Evolutionary conservation across 2,113 vertebrate genomes (phyloP).

Genomic region (Sialia sialis): DNA sequence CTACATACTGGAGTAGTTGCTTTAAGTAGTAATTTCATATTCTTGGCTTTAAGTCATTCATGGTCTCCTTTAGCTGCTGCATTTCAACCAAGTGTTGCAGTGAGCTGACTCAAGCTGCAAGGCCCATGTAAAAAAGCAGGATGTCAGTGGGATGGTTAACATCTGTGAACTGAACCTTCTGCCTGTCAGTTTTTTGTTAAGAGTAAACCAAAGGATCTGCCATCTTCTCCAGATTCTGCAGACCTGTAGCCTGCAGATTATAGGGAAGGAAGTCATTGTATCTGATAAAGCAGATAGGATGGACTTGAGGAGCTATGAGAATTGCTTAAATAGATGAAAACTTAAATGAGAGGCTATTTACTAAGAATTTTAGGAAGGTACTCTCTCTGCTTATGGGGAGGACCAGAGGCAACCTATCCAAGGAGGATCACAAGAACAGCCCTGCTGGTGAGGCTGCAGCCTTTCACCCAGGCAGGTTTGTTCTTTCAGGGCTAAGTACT

Average conservation of each 20-base stretch:
- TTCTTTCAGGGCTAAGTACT: not conserved
- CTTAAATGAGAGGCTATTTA: accelerated
- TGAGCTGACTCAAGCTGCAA: not conserved
- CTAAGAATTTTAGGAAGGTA: not conserved
- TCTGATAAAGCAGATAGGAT: not conserved
- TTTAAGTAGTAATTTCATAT: not conserved
- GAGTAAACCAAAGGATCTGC: not conserved
- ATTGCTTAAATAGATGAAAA: not conserved
- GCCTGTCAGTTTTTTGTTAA: not conserved
- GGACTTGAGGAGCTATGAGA: not conserved
- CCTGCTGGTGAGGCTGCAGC: not conserved
- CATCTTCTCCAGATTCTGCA: not conserved
- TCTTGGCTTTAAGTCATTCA: not conserved
- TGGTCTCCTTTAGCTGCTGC: not conserved
- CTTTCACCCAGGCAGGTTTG: not conserved
- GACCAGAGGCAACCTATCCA: not conserved
- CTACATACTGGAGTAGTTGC: not conserved
- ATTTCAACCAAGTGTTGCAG: not conserved
- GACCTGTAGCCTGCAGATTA: not conserved
- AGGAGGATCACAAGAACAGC: not conserved
- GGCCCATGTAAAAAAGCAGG: not conserved
- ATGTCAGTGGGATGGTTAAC: not conserved
- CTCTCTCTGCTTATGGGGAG: not conserved
- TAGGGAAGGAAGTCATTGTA: not conserved
- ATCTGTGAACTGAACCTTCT: not conserved